Percentiles rank a stretch among this genome's conserved stretches.
Conservation (phyloP, 2,113 vertebrate genomes). For the Nerophis ophidion region DNA sequence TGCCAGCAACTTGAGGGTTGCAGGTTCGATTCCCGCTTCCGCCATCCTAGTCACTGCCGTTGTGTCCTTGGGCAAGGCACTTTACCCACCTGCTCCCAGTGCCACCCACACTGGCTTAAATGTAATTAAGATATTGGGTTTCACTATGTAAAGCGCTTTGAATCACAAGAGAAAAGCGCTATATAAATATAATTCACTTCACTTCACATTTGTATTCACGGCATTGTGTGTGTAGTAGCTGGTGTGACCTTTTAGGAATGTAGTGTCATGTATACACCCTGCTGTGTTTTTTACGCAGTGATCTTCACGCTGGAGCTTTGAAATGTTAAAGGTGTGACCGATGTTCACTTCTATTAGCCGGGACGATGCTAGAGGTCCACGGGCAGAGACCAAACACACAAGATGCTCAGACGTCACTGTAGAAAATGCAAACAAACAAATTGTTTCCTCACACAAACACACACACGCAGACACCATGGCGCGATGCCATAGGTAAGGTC, state of each 20-base stretch:
- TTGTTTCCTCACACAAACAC: constrained; percentile 2
- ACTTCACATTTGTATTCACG: not conserved
- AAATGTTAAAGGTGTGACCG: constrained; percentile 65
- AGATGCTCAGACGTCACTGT: not conserved
- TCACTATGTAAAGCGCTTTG: no score
- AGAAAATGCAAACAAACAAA: constrained; percentile 5
- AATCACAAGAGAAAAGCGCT: no score
- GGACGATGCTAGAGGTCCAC: constrained; percentile 38
- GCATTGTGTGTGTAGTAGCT: constrained; percentile 2
- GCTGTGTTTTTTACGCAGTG: constrained; percentile 57
- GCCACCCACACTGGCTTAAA: no score
- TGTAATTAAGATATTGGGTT: no score
- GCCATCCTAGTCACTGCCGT: no score
- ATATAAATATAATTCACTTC: no score
- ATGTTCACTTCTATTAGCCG: constrained; percentile 33
- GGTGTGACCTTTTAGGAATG: constrained; percentile 52
- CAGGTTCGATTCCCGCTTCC: no score
- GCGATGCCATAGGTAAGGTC: constrained; percentile 61
- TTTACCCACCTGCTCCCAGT: no score
- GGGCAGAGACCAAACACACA: constrained; percentile 4
- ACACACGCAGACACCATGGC: constrained; percentile 17
- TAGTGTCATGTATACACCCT: constrained; percentile 24
- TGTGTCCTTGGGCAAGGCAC: no score
- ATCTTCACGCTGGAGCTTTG: constrained; percentile 58
- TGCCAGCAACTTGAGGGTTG: no score